Evolutionary conservation across 1,140 invertebrate species (phyloP), one percentile per base, ranked within the genome.

Genomic region (Pantala flavescens): DNA sequence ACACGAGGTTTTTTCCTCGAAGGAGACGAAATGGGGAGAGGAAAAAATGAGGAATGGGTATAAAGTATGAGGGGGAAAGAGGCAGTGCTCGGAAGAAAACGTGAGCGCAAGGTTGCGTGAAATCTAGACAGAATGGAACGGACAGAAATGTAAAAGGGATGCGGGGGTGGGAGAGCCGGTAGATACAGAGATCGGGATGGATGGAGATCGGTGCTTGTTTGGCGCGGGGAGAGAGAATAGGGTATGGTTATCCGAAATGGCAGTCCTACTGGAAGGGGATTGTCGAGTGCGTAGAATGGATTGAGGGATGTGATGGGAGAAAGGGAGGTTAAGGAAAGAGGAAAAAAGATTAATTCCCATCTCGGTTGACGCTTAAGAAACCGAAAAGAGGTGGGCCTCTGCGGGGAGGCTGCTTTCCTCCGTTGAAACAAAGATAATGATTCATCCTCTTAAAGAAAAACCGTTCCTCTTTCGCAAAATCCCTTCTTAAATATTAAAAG

Each of bases 121-220:
- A 63, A 63, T 63, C 49, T 63, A 63, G 49, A 63, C 49, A 63
- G 49, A 63, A 63, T 63, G 49, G 49, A 63, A 63, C 49, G 49
- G 49, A 63, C 49, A 63, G 49, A 63, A 63, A 63, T 63, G 49
- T 63, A 63, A 63, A 63, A 63, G 49, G 49, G 49, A 63, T 16
- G 49, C 14, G 49, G 49, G 49, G 49, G 49, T 3, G 49, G 49
- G n/a, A 3, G 12, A 21, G 49, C n/a, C 14, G 12, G 49, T 16
- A 21, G n/a, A 63, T 63, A 21, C 16, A 63, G 49, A 63, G n/a
- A 21, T 63, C 49, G 49, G 49, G 49, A 21, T 63, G 49, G 49
- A 36, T 63, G 49, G 49, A 36, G 28, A 36, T 36, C 28, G 28
- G 3, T 36, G 28, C 28, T 36, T 36, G 28, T 63, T 63, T 63